These are phyloP conservation scores for Aquatica leii DNA, from an alignment of 2,888 invertebrate genomes.

Conservation along the genomic window DNA sequence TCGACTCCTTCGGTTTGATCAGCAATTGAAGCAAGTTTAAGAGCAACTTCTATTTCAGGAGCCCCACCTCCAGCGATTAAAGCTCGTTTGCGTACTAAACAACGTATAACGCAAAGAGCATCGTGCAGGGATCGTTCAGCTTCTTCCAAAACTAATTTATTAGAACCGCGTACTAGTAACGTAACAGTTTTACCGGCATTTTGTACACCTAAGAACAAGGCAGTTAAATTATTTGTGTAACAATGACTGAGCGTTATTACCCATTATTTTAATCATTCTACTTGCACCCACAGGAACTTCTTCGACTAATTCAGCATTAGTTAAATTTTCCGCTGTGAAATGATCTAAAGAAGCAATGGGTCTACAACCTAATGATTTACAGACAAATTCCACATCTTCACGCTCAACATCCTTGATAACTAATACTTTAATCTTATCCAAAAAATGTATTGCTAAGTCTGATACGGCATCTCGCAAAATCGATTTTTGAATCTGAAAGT, in stretches of 20 bases:
- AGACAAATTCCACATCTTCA: slow-evolving; percentile 97
- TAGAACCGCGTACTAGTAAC: slow-evolving; percentile 88
- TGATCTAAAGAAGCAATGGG: slow-evolving; percentile 99
- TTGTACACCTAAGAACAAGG: slow-evolving; percentile 64
- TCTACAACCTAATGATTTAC: slow-evolving; percentile 91
- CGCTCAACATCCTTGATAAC: slow-evolving; percentile 98
- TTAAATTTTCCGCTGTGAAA: slow-evolving; percentile 91
- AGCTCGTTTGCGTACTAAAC: slow-evolving; percentile 92
- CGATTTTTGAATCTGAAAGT: too few relatives aligned
- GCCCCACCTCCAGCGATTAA: slow-evolving; percentile 97
- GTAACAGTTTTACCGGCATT: slow-evolving; percentile 91
- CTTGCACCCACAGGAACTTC: slow-evolving; percentile 86
- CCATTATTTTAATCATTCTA: slow-evolving; percentile 82
- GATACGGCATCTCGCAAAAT: slow-evolving; percentile 93
- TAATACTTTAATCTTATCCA: slow-evolving; percentile 99
- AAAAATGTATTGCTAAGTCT: slow-evolving; percentile 95
- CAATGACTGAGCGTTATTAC: slow-evolving; percentile 40
- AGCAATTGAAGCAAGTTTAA: slow-evolving; percentile 82
- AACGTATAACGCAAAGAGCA: slow-evolving; percentile 90
- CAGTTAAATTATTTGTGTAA: slow-evolving; percentile 6
- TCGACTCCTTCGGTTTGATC: slow-evolving; percentile 89
- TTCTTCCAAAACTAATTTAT: slow-evolving; percentile 82
- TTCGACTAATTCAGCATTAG: slow-evolving; percentile 92
- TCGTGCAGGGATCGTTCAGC: slow-evolving; percentile 87
- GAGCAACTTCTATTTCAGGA: slow-evolving; percentile 94